A percentile compares a stretch with the other conserved stretches of the same genome.
These are phyloP conservation scores for Amblyjoppa fuscipennis DNA, from an alignment of 2,888 invertebrate genomes.

Conservation along the genomic window DNA sequence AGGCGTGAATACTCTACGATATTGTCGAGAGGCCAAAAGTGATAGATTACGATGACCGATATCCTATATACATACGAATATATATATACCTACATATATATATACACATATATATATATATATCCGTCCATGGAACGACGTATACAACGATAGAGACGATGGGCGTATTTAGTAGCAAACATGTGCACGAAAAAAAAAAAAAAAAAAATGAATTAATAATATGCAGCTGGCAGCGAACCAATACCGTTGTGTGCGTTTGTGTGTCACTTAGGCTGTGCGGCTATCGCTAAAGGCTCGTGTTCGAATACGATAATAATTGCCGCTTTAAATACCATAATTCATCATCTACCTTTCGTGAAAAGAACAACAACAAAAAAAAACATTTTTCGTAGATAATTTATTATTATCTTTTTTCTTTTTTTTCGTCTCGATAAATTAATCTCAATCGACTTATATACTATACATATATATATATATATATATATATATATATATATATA, in stretches of 20 bases:
- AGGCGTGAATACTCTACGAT: conserved; percentile 11
- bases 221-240: conserved; percentile 7
- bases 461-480: neutral
- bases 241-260: conserved; percentile 9
- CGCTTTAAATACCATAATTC: conserved; percentile 36
- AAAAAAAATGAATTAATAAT: neutral
- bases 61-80: neutral
- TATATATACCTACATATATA: neutral
- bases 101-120: neutral
- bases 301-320: conserved; percentile 47
- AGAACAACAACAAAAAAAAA: neutral
- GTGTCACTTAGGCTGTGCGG: conserved; percentile 27
- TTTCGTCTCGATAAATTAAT: neutral
- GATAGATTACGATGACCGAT: conserved; percentile 23
- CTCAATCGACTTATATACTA: neutral
- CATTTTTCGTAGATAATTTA: neutral
- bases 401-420: neutral
- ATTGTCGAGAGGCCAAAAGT: conserved; percentile 8
- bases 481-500: neutral
- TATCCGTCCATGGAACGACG: conserved; percentile 22
- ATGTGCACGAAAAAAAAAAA: neutral
- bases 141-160: conserved; percentile 20
- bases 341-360: conserved; percentile 21
- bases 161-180: conserved; percentile 3
- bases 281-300: conserved; percentile 64